Base-by-base conservation (phyloP, 2,797 vertebrate species). In the Staurois parvus region DNA sequence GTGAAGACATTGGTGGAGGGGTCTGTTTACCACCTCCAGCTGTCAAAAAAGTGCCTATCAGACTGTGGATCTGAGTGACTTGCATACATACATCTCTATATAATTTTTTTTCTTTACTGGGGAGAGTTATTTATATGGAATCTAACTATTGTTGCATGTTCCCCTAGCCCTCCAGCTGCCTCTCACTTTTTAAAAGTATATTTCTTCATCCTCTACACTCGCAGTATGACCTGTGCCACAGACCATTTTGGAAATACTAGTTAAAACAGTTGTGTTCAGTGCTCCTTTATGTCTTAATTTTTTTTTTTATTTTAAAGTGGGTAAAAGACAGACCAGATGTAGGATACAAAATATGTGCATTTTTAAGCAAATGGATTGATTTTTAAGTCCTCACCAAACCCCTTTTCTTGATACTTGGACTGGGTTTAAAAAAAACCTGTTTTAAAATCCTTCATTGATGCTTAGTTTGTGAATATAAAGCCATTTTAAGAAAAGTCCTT, bases 21-120 rank as follows among this genome's bases (percentile, higher is more conserved):
- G 12, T 45, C 26, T 72, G 21, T 48, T 42, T 40, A 15, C 69
- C 45, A n/a, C 17, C 66, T 69, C 45, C 52, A 73, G 59, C 74
- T 62, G 34, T 77, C 66, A 76, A 62, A 72, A 30, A 86, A 86
- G 85, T 86, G 85, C 80, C 79, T 86, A 76, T 37, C 40, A 45
- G 84, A 67, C 73, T 69, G 77, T 81, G 84, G 66, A 37, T 81
- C 45, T 85, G 79, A 76, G 79, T 75, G 66, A 81, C 40, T 82
- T 82, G 42, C 67, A 72, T 69, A 74, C 30, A 76, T 86, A 32
- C 68, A 42, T 70, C 28, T 81, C 34, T 86, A 30, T 76, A 40
- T 32, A 30, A 77, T 17, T 82, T 80, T 85, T 69, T 85, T 76
- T 28, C 59, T 81, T 68, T 75, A 34, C 84, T 72, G 72, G 73